Evolutionary conservation across 2,888 invertebrate species (phyloP), one percentile per base, ranked within the genome.

Genomic region (Pediacus dermestoides): DNA sequence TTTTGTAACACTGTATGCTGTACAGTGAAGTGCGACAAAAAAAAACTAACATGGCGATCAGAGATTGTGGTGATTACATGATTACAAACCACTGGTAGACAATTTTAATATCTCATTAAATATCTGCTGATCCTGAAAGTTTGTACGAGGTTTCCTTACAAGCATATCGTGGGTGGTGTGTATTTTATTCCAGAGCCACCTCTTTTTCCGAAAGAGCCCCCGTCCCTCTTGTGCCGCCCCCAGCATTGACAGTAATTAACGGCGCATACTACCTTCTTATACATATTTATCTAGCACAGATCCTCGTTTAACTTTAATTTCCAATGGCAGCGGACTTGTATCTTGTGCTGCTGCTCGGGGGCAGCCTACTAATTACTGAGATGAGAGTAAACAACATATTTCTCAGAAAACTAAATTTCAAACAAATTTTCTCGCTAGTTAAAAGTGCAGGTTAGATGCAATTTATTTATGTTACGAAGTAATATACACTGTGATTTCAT

Each of bases 321-420:
- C 58, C 61, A 61, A 57, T 60, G 60, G 57, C 42, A 48, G 40
- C 30, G 30, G 32, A 22, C 28, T 37, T 35, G 28, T 34, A 30
- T 32, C 6, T 4, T 7, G 11, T 4, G 37, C 34, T 37, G 12
- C 2, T 9, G 8, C 9, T 4, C n/a, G 16, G 13, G 6, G 6
- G 8, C 44, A 44, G 44, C 44, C 54, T 62, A 60, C 59, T 66
- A 64, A 64, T 63, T 64, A 61, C 61, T 49, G 44, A 52, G 57
- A 51, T 50, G 53, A 52, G 57, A 54, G 61, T 59, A 64, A 64
- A 64, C 62, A 64, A 64, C 63, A 63, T 64, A 61, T 63, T 64
- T 61, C 60, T 55, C 57, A 57, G 61, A 59, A 64, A 61, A 63
- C 60, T 60, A 52, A 60, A 63, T 63, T 63, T 60, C 58, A 53